Evolutionary conservation across 2,888 invertebrate species (phyloP).

Genomic region (Vandiemenella viatica): DNA sequence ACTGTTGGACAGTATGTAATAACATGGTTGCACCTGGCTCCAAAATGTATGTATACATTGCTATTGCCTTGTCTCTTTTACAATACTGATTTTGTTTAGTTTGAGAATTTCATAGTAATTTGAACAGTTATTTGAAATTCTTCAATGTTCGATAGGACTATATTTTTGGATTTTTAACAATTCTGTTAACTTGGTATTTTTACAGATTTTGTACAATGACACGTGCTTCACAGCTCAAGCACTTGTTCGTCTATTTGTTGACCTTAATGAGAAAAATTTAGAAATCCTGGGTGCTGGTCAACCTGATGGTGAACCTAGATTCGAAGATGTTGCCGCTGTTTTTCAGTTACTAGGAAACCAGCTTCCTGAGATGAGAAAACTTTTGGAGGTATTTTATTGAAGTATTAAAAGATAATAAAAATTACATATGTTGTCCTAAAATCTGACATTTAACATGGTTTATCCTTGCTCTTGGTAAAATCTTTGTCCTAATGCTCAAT

Average conservation of each 20-base stretch:
- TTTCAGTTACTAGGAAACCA: conserved; percentile 50
- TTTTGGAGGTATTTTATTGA: conserved; percentile 26
- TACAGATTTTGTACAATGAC: conserved; percentile 46
- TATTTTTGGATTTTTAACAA: neutral
- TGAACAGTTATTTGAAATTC: too few species aligned
- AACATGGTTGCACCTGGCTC: too few species aligned
- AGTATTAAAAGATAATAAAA: neutral
- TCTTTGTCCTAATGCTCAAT: too few species aligned
- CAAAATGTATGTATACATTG: too few species aligned
- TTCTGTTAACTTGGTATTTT: conserved; percentile 1
- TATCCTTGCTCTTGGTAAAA: too few species aligned
- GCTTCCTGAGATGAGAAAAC: conserved; percentile 33
- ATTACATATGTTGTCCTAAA: neutral
- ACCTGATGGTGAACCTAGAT: conserved; percentile 39
- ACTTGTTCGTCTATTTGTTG: conserved; percentile 67
- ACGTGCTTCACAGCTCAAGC: conserved; percentile 79
- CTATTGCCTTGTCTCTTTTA: too few species aligned
- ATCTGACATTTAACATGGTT: too few species aligned
- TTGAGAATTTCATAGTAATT: too few species aligned
- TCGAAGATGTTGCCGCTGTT: conserved; percentile 53
- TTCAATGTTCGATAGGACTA: neutral
- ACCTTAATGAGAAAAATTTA: conserved; percentile 44
- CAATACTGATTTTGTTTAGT: too few species aligned
- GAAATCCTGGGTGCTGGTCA: conserved; percentile 32
- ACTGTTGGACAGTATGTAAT: too few species aligned